Conservation (phyloP, 2,113 vertebrate genomes). For the Brachionichthys hirsutus region DNA sequence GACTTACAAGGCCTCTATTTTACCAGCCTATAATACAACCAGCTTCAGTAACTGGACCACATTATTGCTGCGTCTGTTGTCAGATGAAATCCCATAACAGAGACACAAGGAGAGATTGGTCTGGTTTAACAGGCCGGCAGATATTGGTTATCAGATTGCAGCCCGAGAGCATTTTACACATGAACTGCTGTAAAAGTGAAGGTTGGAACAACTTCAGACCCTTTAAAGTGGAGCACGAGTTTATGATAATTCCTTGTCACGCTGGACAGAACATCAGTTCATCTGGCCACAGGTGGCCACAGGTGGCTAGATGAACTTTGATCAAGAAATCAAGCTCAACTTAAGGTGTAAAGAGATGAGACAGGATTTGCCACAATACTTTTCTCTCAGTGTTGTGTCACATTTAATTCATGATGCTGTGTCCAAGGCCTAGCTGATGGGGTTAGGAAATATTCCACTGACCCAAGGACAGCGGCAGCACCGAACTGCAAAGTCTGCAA, state of each 20-base stretch:
- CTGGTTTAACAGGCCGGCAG: conserved; percentile 56
- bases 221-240: conserved; percentile 38
- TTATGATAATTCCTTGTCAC: conserved; percentile 50
- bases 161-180: conserved; percentile 61
- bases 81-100: conserved; percentile 50
- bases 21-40: conserved; percentile 38
- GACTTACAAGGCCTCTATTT: conserved; percentile 51
- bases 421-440: conserved; percentile 27
- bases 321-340: conserved; percentile 23
- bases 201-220: conserved; percentile 35
- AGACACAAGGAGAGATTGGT: conserved; percentile 41
- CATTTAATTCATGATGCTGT: conserved; percentile 35
- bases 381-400: conserved; percentile 8
- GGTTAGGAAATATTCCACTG: conserved; percentile 33
- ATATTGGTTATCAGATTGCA: conserved; percentile 54
- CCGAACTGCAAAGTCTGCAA: conserved; percentile 17
- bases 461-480: conserved; percentile 35
- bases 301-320: conserved; percentile 14
- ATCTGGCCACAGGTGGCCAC: conserved; percentile 25
- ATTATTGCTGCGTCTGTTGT: conserved; percentile 61
- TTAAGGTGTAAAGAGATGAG: conserved; percentile 18
- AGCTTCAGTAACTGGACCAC: conserved; percentile 40
- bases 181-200: conserved; percentile 59
- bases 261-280: conserved; percentile 31
- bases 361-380: conserved; percentile 2